Conservation (phyloP, 2,888 invertebrate species). For the Aspidiotus destructor region DNA sequence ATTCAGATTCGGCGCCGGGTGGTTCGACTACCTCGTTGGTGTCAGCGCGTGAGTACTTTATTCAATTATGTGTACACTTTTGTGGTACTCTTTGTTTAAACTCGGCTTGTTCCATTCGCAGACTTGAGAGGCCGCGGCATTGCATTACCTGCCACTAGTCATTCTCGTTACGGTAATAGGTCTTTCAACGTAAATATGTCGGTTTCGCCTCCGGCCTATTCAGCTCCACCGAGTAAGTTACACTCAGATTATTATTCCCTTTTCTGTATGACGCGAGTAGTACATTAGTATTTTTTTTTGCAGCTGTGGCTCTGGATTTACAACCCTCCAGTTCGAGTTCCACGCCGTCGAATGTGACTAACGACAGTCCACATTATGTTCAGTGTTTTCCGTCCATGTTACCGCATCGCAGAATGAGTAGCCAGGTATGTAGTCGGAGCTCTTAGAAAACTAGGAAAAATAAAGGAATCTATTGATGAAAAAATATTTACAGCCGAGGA, state of each 20-base stretch:
- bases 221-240: background rate
- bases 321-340: constrained; percentile 22
- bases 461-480: too few relatives aligned
- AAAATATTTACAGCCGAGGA: background rate
- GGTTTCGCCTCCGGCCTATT: constrained; percentile 3
- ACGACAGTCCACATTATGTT: constrained; percentile 16
- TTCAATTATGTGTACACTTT: background rate
- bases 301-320: constrained; percentile 8
- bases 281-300: background rate
- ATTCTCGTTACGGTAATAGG: constrained; percentile 10
- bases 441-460: too few relatives aligned
- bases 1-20: constrained; percentile 5
- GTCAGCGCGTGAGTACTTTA: constrained; percentile 8
- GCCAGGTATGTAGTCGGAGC: constrained; percentile 1
- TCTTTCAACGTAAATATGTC: constrained; percentile 7
- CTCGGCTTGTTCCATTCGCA: background rate
- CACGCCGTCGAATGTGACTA: constrained; percentile 11
- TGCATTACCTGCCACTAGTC: constrained; percentile 22
- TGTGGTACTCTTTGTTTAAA: too few relatives aligned
- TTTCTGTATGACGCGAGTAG: background rate
- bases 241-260: too few relatives aligned
- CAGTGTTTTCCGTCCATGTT: constrained; percentile 16
- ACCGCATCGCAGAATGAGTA: constrained; percentile 7
- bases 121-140: constrained; percentile 3
- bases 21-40: constrained; percentile 16